Percentiles rank a stretch among this genome's conserved stretches.
Conservation (phyloP, 2,797 vertebrate genomes). For the Sebastes vulpes region DNA sequence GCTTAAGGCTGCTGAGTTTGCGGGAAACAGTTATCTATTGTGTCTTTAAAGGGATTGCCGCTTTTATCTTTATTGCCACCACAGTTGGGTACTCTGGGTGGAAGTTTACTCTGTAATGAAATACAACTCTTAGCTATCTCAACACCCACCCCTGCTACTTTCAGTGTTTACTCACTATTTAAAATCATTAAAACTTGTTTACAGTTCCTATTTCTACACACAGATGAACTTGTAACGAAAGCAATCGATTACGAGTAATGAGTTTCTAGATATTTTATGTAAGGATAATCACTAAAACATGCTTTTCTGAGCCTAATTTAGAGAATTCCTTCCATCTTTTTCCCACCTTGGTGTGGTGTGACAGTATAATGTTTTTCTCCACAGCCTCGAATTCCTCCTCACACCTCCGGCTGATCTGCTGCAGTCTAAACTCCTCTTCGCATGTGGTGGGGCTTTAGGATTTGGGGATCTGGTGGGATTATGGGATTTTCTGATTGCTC, state of each 20-base stretch:
- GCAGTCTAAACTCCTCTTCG: constrained; percentile 61
- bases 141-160: not conserved
- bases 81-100: not conserved
- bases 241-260: not conserved
- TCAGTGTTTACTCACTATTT: not conserved
- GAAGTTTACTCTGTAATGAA: not conserved
- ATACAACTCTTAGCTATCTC: not conserved
- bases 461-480: constrained; percentile 78
- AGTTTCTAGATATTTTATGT: not conserved
- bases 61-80: constrained; percentile 13
- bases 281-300: not conserved
- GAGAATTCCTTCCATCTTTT: not conserved
- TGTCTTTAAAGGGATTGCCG: not conserved
- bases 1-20: constrained; percentile 18
- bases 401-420: constrained; percentile 54
- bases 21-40: not conserved
- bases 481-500: constrained; percentile 79
- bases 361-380: constrained; percentile 8
- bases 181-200: constrained; percentile 1
- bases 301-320: not conserved
- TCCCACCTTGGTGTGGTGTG: not conserved
- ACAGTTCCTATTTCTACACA: not conserved
- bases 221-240: not conserved
- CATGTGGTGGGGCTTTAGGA: constrained; percentile 64
- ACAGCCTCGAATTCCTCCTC: constrained; percentile 27